Conservation (phyloP, 2,113 vertebrate genomes). For the Lathamus discolor region DNA sequence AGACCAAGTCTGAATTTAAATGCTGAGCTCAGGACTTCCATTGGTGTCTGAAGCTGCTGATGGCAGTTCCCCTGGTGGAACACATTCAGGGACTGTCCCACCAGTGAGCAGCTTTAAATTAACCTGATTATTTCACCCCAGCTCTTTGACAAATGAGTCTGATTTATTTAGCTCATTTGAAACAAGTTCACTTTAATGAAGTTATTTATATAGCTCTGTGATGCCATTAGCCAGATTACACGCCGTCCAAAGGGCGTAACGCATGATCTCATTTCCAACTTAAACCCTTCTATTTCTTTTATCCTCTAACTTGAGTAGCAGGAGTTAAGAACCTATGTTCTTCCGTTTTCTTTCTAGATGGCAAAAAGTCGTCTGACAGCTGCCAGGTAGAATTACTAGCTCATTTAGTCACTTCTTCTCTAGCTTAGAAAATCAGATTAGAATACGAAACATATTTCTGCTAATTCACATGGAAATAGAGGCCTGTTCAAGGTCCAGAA, state of each 20-base stretch:
- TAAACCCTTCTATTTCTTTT: constrained; percentile 57
- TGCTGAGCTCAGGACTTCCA: not conserved
- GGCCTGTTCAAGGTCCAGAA: not conserved
- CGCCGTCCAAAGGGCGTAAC: constrained; percentile 35
- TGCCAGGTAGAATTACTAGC: constrained; percentile 45
- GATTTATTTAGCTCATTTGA: constrained; percentile 62
- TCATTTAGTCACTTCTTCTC: constrained; percentile 30
- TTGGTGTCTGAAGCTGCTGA: not conserved
- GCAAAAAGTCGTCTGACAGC: constrained; percentile 40
- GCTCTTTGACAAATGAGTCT: constrained; percentile 54
- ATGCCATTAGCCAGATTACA: constrained; percentile 61
- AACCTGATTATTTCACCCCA: constrained; percentile 62
- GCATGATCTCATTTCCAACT: constrained; percentile 41
- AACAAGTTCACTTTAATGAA: constrained; percentile 66
- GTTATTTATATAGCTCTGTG: constrained; percentile 54
- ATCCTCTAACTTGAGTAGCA: constrained; percentile 44
- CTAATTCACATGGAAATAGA: not conserved
- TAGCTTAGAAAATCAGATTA: constrained; percentile 11
- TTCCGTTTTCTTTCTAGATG: constrained; percentile 20
- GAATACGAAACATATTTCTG: not conserved
- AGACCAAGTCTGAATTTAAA: not conserved
- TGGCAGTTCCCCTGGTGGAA: not conserved
- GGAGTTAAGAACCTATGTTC: constrained; percentile 34
- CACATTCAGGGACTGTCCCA: not conserved
- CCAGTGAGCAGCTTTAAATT: constrained; percentile 36